Percentiles rank a stretch among this genome's conserved stretches.
Conservation (phyloP, 2,113 vertebrate genomes). For the Megaptera novaeangliae region DNA sequence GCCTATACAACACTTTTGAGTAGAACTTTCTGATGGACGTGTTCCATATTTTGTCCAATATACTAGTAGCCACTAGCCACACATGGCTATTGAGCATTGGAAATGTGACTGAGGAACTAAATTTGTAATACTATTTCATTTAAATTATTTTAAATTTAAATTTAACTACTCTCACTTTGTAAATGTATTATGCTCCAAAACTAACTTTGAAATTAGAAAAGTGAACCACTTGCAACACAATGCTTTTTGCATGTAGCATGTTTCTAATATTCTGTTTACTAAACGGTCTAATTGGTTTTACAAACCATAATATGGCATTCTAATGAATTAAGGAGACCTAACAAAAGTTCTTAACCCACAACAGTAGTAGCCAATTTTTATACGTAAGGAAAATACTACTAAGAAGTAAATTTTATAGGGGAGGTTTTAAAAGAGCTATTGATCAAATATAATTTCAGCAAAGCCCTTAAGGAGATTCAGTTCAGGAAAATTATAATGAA, state of each 20-base stretch:
- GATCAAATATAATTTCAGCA: conserved; percentile 18
- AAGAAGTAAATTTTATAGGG: background rate
- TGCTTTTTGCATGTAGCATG: background rate
- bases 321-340: background rate
- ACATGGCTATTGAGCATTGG: background rate
- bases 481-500: conserved; percentile 33
- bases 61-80: background rate
- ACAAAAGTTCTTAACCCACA: background rate
- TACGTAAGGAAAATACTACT: background rate
- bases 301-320: background rate
- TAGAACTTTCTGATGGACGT: background rate
- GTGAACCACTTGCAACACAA: background rate
- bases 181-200: background rate
- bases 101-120: background rate
- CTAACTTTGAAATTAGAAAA: conserved; percentile 22
- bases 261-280: background rate
- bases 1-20: background rate
- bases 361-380: background rate
- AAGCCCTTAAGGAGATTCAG: background rate
- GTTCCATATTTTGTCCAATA: background rate
- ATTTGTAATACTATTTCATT: background rate
- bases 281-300: background rate
- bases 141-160: background rate
- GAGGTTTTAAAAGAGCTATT: conserved; percentile 12
- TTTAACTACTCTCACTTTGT: background rate